Evolutionary conservation across 2,113 vertebrate species (phyloP), one percentile per base, ranked within the genome.

Genomic region (Cyanistes caeruleus): DNA sequence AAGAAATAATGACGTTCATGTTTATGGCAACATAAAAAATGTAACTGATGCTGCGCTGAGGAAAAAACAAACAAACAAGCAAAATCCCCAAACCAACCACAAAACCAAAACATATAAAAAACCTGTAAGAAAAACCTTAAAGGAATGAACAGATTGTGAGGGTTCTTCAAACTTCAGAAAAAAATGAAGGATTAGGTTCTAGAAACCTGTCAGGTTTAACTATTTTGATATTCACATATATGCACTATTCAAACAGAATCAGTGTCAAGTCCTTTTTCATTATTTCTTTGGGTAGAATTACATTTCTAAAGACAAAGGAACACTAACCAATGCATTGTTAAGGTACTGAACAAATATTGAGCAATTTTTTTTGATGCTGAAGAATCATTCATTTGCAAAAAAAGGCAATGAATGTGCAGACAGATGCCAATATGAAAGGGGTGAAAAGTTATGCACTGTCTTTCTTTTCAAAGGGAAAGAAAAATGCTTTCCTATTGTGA

Each of bases 241-340:
- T 14, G 10, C 6, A 72, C 7, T 68, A 24, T 25, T 87, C 19
- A 87, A 76, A 46, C 21, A 70, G 27, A 79, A 76, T 59, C 43
- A 48, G 8, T 55, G 19, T 59, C 39, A 84, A 53, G n/a, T 69
- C 15, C 35, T 53, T 73, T 83, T 53, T 35, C 39, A 33, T 67
- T 85, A 43, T 87, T 92, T 84, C 9, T 87, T 89, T 73, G 21
- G 15, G 21, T 81, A 55, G 28, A 89, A 89, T n/a, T 72, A 59
- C 3, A 24, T 82, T 87, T 91, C 62, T 68, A 60, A 69, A 91
- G 65, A 64, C 39, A 89, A 93, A 78, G 17, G 18, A 87, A 39
- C 24, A 27, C 20, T 64, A 62, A 76, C 11, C 8, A 35, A 25
- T 62, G 53, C 11, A 70, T 76, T 46, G 63, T 86, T 85, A 79